These are phyloP conservation scores for Perithous albicinctus DNA, from an alignment of 2,888 invertebrate species.

Conservation along the genomic window DNA sequence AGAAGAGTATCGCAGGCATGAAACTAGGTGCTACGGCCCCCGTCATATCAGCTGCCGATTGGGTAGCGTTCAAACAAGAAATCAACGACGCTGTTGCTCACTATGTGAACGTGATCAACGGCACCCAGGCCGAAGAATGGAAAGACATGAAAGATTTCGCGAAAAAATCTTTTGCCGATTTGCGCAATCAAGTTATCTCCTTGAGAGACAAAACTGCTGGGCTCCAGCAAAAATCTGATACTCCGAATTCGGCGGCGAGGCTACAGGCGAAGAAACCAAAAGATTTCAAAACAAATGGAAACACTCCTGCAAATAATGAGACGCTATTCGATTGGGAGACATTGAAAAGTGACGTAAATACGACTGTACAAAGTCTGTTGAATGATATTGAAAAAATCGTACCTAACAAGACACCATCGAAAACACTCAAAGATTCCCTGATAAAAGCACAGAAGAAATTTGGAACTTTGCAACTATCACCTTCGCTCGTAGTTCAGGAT, in stretches of 20 bases:
- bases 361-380: slow-evolving; percentile 56
- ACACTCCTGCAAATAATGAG: background rate
- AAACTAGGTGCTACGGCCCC: slow-evolving; percentile 39
- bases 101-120: slow-evolving; percentile 49
- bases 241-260: background rate
- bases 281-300: background rate
- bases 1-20: slow-evolving; percentile 26
- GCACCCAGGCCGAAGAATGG: slow-evolving; percentile 61
- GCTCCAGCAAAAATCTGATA: background rate
- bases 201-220: slow-evolving; percentile 47
- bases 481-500: background rate
- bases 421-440: slow-evolving; percentile 25
- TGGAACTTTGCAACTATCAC: slow-evolving; percentile 17
- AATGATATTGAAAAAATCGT: slow-evolving; percentile 45
- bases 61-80: slow-evolving; percentile 65
- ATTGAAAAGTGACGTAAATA: slow-evolving; percentile 62
- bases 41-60: slow-evolving; percentile 61
- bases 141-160: slow-evolving; percentile 51
- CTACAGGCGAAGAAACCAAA: slow-evolving; percentile 24
- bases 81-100: slow-evolving; percentile 52
- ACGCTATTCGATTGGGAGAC: slow-evolving; percentile 51
- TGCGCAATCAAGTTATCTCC: slow-evolving; percentile 45
- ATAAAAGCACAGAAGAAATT: slow-evolving; percentile 34
- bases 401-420: background rate
- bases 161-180: slow-evolving; percentile 39